Evolutionary conservation across 2,888 invertebrate species (phyloP), one percentile per base, ranked within the genome.

Genomic region (Lepidonotus clava): DNA sequence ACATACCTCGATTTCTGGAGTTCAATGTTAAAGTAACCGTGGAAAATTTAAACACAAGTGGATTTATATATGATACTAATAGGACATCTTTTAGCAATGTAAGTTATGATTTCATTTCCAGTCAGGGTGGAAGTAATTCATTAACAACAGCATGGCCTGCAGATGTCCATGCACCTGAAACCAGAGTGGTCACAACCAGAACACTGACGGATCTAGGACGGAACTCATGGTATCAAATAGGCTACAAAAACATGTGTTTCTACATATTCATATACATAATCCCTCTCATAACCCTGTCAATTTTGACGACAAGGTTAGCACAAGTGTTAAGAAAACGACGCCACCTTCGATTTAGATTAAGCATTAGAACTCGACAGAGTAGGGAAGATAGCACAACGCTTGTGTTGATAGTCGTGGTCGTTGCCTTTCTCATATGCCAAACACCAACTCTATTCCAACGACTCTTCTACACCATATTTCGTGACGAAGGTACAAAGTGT

Each of bases 361-460:
- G 41, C 24, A 0, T 67, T 18, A 32, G 66, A 8, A 77, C 87
- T n/a, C 83, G 90, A n/a, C 91, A 92, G 77, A 88, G 89, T 53
- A 91, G 91, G 87, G 93, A 93, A 88, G 91, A 92, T 4, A 92
- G 92, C 85, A 91, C 93, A 77, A 92, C 92, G 53, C 90, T 93
- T 40, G 92, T 92, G 67, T 89, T 93, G 32, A 91, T 93, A 24
- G 89, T 93, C 24, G 92, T 93, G 83, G 92, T 93, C 77, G 90
- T 93, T 24, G 91, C 92, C n/a, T 93, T 93, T 88, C 91, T 93
- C 77, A 90, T 92, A 46, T 93, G 93, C 88, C 93, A 93, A 88
- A 92, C 92, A 5, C 93, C 93, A 0, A 88, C 87, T 1, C 46
- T 67, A 1, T 66, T 87, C 83, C 67, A 86, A 41, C 61, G 88